Evolutionary conservation across 2,113 vertebrate genomes (phyloP).

Genomic region (Potamarius usumacintae): DNA sequence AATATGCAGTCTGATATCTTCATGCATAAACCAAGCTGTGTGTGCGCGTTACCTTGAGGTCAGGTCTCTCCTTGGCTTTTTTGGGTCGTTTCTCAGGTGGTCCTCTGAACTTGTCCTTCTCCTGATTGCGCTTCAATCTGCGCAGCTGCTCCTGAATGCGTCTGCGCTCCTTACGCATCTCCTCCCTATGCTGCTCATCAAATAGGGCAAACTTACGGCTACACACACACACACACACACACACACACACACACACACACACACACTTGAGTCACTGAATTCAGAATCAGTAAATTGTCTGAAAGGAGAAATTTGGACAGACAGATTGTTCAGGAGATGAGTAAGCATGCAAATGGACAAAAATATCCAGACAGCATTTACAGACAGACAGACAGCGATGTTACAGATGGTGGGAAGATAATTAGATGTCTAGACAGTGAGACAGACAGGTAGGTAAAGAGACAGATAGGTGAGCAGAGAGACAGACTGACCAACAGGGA

Average conservation of each 20-base stretch:
- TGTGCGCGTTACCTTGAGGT: constrained; percentile 83
- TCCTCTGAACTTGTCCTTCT: constrained; percentile 94
- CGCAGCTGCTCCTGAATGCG: constrained; percentile 94
- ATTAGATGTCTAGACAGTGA: no score
- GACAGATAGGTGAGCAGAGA: neutral
- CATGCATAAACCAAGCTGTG: neutral
- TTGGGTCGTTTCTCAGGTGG: constrained; percentile 97
- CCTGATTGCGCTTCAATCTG: constrained; percentile 92
- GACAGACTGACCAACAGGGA: constrained; percentile 77
- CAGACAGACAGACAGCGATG: neutral
- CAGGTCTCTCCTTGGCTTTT: constrained; percentile 95
- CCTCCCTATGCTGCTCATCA: constrained; percentile 97
- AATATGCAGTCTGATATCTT: neutral
- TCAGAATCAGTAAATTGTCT: neutral
- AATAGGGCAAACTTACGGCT: constrained; percentile 96
- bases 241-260: neutral
- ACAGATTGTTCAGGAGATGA: constrained; percentile 72
- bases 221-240: constrained; percentile 6
- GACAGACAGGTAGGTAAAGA: neutral
- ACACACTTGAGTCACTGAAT: neutral
- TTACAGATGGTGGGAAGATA: no score
- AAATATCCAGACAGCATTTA: neutral
- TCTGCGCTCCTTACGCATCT: constrained; percentile 94
- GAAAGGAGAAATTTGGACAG: neutral
- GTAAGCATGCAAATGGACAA: neutral